phyloP scores from a whole-genome alignment of 2,113 vertebrate genomes.

The Prunella himalayana region DNA sequence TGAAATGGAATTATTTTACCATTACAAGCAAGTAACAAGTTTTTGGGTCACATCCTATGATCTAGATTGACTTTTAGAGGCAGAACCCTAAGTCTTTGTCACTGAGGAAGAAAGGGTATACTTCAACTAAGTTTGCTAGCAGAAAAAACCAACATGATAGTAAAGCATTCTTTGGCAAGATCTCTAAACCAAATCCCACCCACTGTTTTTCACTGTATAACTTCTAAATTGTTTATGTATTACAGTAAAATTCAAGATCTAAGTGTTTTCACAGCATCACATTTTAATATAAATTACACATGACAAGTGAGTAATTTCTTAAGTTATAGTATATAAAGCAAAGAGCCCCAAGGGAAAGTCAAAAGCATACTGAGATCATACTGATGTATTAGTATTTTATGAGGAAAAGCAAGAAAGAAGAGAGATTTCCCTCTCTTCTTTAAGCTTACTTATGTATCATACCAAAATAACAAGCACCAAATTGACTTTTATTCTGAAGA shows the following conservation, averaged over 20 bases:
- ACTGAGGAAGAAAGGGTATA: not conserved
- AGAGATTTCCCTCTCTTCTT: not conserved
- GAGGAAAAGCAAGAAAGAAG: not conserved
- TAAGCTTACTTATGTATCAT: not conserved
- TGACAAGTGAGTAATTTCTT: not conserved
- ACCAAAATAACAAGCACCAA: not conserved
- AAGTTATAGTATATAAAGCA: not conserved
- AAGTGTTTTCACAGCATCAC: not conserved
- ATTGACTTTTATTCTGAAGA: not conserved
- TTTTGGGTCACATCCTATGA: slow-evolving; percentile 9
- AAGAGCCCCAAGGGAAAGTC: not conserved
- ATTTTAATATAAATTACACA: not conserved
- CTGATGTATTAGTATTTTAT: not conserved
- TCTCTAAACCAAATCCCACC: not conserved
- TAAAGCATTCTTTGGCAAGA: not conserved
- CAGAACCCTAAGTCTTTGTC: not conserved
- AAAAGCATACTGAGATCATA: not conserved
- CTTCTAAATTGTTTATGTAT: not conserved
- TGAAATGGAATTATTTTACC: not conserved
- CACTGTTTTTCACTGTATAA: not conserved
- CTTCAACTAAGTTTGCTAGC: not conserved
- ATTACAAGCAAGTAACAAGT: slow-evolving; percentile 12
- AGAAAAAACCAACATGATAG: not conserved
- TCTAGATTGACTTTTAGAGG: not conserved
- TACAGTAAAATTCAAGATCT: not conserved